Base-by-base conservation (phyloP, 2,888 invertebrate genomes). In the Sarcophaga subvicina region DNA sequence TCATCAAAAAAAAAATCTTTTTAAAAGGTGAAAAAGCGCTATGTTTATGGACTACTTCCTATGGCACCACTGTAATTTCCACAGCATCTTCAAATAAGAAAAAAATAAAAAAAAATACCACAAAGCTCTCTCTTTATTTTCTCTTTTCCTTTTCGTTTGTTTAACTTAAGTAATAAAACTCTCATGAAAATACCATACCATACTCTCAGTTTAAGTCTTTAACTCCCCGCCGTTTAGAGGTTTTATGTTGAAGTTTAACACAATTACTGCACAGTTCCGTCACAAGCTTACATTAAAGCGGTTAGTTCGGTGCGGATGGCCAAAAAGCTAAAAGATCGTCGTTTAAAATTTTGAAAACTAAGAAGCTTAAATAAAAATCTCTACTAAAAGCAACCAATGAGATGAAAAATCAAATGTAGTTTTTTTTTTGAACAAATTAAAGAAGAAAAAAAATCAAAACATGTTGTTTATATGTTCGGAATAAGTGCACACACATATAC, bases 191-290 rank as follows among this genome's bases (percentile, higher is more conserved):
- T 71, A 22, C 47, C 12, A 14, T 83, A 72, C 22, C 67, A 78
- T 45, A 27, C 77, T 80, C 63, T 77, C 79, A 62, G 69, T 71
- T 79, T 67, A 80, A 75, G 70, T 75, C 66, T 69, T 77, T 73
- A 12, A 17, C 71, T 67, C 70, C 59, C 71, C 60, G 62, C 66
- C 70, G 72, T 77, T 87, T 87, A 83, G 84, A 83, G 89, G 91
- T 91, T 91, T 91, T 90, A 91, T 91, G 91, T 90, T 89, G 89
- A 88, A 90, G 88, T 89, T 81, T 88, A 89, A 88, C 89, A 89
- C 89, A 89, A 89, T 89, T 90, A 90, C 90, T 90, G 88, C 90
- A 89, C 91, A 91, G 91, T 91, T 90, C 90, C 91, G 89, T 90
- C 90, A 89, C 89, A 86, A 90, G 90, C 90, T 90, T 91, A 90